Evolutionary conservation across 30 jellyfish, hydroid and myxozoan genomes (phyloP).

Genomic region (Hydra vulgaris): DNA sequence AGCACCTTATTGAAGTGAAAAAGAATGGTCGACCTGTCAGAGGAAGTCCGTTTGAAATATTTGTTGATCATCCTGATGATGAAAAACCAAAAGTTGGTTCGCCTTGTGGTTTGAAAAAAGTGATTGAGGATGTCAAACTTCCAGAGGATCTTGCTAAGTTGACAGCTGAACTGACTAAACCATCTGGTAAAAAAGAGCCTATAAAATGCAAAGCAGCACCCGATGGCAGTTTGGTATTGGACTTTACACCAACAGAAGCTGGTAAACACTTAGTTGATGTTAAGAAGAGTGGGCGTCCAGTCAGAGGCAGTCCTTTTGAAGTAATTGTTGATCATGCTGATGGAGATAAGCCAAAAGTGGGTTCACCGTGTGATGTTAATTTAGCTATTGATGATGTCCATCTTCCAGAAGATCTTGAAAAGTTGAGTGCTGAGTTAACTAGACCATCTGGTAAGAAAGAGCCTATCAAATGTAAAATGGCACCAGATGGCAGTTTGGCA

Average conservation of each 20-base stretch:
- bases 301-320: slow-evolving; percentile 76
- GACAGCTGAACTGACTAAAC: slow-evolving; percentile 34
- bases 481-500: slow-evolving; percentile 63
- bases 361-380: slow-evolving; percentile 78
- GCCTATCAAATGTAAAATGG: slow-evolving; percentile 52
- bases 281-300: slow-evolving; percentile 67
- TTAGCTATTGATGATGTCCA: slow-evolving; percentile 53
- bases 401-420: slow-evolving; percentile 67
- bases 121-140: slow-evolving; percentile 22
- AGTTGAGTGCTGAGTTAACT: slow-evolving; percentile 54
- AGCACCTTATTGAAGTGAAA: slow-evolving; percentile 62
- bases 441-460: slow-evolving; percentile 81
- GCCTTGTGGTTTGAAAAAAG: slow-evolving; percentile 31
- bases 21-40: slow-evolving; percentile 73
- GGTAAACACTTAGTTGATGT: slow-evolving; percentile 74
- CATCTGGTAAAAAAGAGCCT: slow-evolving; percentile 71
- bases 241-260: slow-evolving; percentile 71
- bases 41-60: slow-evolving; percentile 83
- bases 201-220: slow-evolving; percentile 58
- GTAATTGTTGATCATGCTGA: slow-evolving; percentile 34
- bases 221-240: slow-evolving; percentile 59
- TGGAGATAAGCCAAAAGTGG: slow-evolving; percentile 58
- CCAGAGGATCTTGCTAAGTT: slow-evolving; percentile 40
- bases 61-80: slow-evolving; percentile 17
- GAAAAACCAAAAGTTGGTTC: slow-evolving; percentile 37